phyloP scores from a whole-genome alignment of 2,113 vertebrate genomes.

The Microtus ochrogaster region DNA sequence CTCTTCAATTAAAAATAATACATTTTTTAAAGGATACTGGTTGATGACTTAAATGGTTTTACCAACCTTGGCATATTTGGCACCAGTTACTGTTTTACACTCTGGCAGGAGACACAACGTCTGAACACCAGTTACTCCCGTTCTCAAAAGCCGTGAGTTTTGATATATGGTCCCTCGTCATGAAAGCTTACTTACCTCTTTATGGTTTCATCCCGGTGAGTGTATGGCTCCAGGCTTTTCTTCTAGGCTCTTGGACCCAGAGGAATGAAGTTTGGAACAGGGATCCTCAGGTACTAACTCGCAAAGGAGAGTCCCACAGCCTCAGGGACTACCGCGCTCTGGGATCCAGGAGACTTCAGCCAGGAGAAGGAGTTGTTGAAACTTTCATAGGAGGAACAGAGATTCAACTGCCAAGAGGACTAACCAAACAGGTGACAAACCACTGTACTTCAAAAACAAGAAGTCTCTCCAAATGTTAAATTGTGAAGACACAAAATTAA shows the following conservation, averaged over 20 bases:
- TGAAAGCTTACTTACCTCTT: conserved; percentile 70
- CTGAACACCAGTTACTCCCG: conserved; percentile 38
- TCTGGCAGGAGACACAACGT: not conserved
- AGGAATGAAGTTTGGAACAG: conserved; percentile 17
- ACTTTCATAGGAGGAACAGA: conserved; percentile 24
- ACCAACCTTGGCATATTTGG: not conserved
- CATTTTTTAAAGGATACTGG: not conserved
- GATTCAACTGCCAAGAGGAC: conserved; percentile 59
- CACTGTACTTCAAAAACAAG: conserved; percentile 78
- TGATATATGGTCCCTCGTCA: conserved; percentile 59
- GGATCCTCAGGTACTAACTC: conserved; percentile 57
- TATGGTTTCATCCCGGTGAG: conserved; percentile 33
- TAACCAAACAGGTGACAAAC: conserved; percentile 73
- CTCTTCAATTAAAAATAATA: not conserved
- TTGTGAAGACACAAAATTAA: conserved; percentile 74
- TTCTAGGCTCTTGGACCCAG: not conserved
- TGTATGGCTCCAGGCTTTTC: conserved; percentile 61
- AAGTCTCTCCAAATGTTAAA: conserved; percentile 75
- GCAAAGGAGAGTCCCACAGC: conserved; percentile 47
- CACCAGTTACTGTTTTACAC: not conserved
- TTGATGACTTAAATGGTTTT: not conserved
- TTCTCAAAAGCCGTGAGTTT: conserved; percentile 57
- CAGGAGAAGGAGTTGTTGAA: not conserved
- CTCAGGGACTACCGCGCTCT: not conserved
- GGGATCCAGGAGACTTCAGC: not conserved